A percentile compares a stretch with the other conserved stretches of the same genome.
phyloP scores from a whole-genome alignment of 2,113 vertebrate species.

The Ameiurus melas region DNA sequence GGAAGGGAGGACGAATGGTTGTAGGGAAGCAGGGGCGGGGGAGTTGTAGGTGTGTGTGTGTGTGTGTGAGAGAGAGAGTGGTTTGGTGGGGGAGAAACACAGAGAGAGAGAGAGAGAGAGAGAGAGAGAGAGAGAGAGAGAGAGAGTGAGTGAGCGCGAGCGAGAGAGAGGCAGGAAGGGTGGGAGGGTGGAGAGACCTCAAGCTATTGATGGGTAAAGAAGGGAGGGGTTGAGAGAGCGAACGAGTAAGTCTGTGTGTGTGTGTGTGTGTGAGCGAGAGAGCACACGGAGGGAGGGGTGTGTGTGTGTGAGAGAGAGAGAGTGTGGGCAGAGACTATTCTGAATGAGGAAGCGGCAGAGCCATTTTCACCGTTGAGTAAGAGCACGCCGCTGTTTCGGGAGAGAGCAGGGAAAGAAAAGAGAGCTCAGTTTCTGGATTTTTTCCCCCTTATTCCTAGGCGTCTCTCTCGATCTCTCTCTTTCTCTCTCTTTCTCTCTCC shows the following conservation, averaged over 20 bases:
- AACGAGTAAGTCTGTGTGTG: conserved; percentile 59
- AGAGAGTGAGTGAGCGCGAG: conserved; percentile 26
- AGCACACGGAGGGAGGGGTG: conserved; percentile 58
- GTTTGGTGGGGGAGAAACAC: not conserved
- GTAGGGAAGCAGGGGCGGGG: conserved; percentile 56
- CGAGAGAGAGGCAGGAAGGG: conserved; percentile 24
- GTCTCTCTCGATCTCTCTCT: conserved; percentile 40
- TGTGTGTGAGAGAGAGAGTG: no score
- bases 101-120: no score
- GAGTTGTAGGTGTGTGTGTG: conserved; percentile 33
- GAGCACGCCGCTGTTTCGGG: conserved; percentile 67
- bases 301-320: conserved; percentile 56
- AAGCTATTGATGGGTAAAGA: conserved; percentile 49
- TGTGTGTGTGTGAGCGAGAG: conserved; percentile 58
- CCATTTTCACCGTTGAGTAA: conserved; percentile 80
- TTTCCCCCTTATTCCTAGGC: not conserved
- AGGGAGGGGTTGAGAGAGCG: conserved; percentile 37
- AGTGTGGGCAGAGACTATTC: conserved; percentile 70
- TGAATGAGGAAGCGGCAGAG: conserved; percentile 80
- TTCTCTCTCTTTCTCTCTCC: conserved; percentile 34
- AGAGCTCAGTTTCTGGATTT: conserved; percentile 59
- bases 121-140: conserved; percentile 25
- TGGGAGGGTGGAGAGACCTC: conserved; percentile 36
- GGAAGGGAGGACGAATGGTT: conserved; percentile 67
- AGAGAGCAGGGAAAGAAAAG: conserved; percentile 53